Conservation (phyloP, 2,888 invertebrate species). For the Atethmia centrago region DNA sequence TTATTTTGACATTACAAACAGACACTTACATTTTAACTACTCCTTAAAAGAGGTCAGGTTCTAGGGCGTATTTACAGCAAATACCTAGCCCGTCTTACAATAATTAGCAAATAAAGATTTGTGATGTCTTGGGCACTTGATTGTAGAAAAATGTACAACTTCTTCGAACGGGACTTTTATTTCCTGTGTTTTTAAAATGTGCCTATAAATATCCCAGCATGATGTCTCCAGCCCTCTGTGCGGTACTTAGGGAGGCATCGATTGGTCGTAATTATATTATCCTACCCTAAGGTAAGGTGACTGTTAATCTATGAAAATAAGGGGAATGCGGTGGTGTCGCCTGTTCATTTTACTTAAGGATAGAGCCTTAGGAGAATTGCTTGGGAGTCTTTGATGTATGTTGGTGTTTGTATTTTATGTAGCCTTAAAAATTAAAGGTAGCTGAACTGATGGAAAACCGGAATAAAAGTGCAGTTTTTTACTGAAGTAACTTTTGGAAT, state of each 20-base stretch:
- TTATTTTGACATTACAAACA: too few relatives aligned
- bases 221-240: slow-evolving; percentile 71
- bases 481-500: background rate
- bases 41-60: too few relatives aligned
- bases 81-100: background rate
- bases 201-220: slow-evolving; percentile 82
- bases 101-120: background rate
- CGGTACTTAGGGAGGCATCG: slow-evolving; percentile 81
- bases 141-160: background rate
- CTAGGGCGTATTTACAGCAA: background rate
- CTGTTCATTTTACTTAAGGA: slow-evolving; percentile 71
- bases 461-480: background rate
- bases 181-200: slow-evolving; percentile 59
- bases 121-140: background rate
- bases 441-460: background rate
- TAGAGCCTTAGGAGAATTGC: slow-evolving; percentile 49
- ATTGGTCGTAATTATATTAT: slow-evolving; percentile 87
- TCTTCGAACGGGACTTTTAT: slow-evolving; percentile 33
- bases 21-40: too few relatives aligned
- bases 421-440: slow-evolving; percentile 23
- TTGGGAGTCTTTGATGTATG: slow-evolving; percentile 52
- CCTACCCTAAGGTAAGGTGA: slow-evolving; percentile 79
- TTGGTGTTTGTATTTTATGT: slow-evolving; percentile 27
- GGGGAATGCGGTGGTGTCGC: slow-evolving; percentile 72
- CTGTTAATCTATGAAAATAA: slow-evolving; percentile 80